These are phyloP conservation scores for Drosophila yakuba DNA, from an alignment of 1,140 invertebrate species.

Conservation along the genomic window DNA sequence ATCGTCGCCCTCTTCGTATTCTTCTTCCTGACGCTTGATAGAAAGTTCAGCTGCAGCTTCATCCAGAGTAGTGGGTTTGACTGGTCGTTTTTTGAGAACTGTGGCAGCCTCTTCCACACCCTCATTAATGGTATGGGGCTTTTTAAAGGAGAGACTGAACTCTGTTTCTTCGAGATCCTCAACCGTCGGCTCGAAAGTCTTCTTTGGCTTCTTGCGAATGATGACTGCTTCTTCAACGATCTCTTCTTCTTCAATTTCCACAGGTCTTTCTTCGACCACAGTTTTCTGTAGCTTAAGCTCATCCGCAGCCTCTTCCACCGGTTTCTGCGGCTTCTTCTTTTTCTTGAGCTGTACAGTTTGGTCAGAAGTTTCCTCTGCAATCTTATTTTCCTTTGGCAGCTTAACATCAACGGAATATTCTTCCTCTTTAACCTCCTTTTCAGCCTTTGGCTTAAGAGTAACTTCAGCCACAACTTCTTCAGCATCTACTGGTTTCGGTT, in stretches of 20 bases:
- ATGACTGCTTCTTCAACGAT: constrained; percentile 77
- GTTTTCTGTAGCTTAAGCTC: constrained; percentile 85
- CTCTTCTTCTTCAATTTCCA: constrained; percentile 84
- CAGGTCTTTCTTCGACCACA: constrained; percentile 76
- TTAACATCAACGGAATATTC: constrained; percentile 77
- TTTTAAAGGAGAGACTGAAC: constrained; percentile 83
- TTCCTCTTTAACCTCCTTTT: constrained; percentile 72
- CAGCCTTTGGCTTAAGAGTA: constrained; percentile 75
- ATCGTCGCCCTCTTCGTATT: constrained; percentile 85
- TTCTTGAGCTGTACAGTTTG: constrained; percentile 74
- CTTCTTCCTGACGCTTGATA: constrained; percentile 83
- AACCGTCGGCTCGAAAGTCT: constrained; percentile 62
- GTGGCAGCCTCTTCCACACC: constrained; percentile 84
- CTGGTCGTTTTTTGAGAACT: constrained; percentile 80
- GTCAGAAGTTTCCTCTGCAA: constrained; percentile 70
- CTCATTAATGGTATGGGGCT: constrained; percentile 76
- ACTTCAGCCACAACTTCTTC: constrained; percentile 81
- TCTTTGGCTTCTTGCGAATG: constrained; percentile 78
- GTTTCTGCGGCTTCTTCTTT: constrained; percentile 83
- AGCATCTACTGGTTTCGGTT: constrained; percentile 61
- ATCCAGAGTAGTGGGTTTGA: constrained; percentile 64
- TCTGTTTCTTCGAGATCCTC: constrained; percentile 79
- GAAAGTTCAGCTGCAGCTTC: constrained; percentile 76
- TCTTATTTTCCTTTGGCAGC: constrained; percentile 59
- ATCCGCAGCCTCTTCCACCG: constrained; percentile 84